These are phyloP conservation scores for Sciurus niger DNA, from an alignment of 2,113 vertebrate genomes.

Conservation along the genomic window DNA sequence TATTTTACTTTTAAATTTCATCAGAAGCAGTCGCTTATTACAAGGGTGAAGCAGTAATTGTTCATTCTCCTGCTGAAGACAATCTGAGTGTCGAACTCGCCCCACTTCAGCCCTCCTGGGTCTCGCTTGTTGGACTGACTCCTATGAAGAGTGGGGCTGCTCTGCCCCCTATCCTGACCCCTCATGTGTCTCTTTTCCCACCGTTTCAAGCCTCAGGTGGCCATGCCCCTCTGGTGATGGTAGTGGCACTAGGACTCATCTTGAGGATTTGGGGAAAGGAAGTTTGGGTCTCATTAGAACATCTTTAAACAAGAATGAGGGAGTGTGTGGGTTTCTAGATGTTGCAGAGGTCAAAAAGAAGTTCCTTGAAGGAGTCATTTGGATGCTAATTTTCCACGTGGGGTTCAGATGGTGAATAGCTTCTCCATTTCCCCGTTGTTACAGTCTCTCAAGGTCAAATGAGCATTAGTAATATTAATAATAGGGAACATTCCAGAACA, in stretches of 20 bases:
- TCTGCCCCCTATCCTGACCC: background rate
- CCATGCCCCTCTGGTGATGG: background rate
- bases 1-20: constrained; percentile 44
- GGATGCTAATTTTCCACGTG: background rate
- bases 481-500: background rate
- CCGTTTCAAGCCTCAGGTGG: background rate
- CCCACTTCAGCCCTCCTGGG: background rate
- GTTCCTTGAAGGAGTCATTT: background rate
- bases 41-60: background rate
- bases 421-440: background rate
- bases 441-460: background rate
- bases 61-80: background rate
- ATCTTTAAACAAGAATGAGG: background rate
- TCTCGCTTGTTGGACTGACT: background rate
- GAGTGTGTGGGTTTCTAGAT: background rate
- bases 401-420: background rate
- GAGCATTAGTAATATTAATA: background rate
- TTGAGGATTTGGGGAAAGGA: background rate
- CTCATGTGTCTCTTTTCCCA: background rate
- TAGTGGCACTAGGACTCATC: background rate
- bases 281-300: background rate
- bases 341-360: background rate
- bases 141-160: background rate
- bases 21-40: background rate
- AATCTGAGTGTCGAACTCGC: background rate